Conservation (phyloP, 2,797 vertebrate genomes). For the Sebastes elongatus region DNA sequence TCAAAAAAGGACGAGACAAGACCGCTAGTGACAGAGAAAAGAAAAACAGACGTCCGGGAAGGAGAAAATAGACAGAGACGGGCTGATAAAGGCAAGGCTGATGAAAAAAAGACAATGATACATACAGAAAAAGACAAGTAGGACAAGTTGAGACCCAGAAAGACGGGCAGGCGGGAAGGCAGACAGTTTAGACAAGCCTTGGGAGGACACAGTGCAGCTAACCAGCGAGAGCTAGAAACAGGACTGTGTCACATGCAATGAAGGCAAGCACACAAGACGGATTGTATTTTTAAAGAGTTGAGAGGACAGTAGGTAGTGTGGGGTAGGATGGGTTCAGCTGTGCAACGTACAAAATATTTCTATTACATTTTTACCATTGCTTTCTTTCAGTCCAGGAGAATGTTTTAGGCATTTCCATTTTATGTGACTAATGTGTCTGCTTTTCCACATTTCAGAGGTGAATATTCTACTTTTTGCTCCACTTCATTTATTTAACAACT, state of each 20-base stretch:
- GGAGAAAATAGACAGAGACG: conserved; percentile 49
- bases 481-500: background rate
- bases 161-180: conserved; percentile 17
- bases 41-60: conserved; percentile 43
- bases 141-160: conserved; percentile 35
- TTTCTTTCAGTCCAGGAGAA: background rate
- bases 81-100: conserved; percentile 51
- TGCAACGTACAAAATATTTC: conserved; percentile 31
- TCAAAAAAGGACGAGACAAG: conserved; percentile 37
- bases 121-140: conserved; percentile 55
- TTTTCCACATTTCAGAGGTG: background rate
- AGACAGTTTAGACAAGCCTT: conserved; percentile 47
- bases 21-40: conserved; percentile 48
- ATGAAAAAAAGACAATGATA: conserved; percentile 53
- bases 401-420: background rate
- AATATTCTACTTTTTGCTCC: background rate
- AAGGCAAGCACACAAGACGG: conserved; percentile 55
- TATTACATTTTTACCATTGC: conserved; percentile 4
- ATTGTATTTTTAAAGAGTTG: conserved; percentile 80
- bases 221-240: conserved; percentile 52
- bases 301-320: conserved; percentile 49
- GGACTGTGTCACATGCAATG: conserved; percentile 76
- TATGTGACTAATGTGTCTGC: background rate
- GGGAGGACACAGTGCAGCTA: conserved; percentile 62
- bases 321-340: conserved; percentile 1